Conservation (phyloP, 2,888 invertebrate genomes). For the Hermaeophaga mercurialis region DNA sequence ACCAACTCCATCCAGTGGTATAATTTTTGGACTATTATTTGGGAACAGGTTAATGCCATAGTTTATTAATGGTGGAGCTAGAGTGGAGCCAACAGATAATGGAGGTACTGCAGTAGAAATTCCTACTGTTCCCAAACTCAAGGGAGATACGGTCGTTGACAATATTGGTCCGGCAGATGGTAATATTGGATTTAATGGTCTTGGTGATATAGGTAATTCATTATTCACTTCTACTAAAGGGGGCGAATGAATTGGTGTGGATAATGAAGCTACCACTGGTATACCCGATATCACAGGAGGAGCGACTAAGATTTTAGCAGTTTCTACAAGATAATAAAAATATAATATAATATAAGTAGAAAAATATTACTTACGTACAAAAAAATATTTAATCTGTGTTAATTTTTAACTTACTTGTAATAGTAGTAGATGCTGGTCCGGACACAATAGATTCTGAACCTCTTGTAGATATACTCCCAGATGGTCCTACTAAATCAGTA, state of each 20-base stretch:
- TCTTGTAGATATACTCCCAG: constrained; percentile 50
- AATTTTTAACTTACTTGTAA: constrained; percentile 48
- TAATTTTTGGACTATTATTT: neutral
- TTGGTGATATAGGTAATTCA: constrained; percentile 19
- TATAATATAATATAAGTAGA: too few species aligned
- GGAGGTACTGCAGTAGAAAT: neutral
- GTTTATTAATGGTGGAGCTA: constrained; percentile 1
- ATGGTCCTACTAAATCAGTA: constrained; percentile 50
- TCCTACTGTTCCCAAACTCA: neutral
- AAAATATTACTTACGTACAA: neutral
- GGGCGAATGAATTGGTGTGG: constrained; percentile 21
- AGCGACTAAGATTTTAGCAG: constrained; percentile 33
- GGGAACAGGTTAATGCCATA: neutral
- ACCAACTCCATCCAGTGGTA: neutral
- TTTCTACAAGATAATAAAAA: constrained; percentile 36
- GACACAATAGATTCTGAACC: constrained; percentile 51
- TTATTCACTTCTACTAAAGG: constrained; percentile 25
- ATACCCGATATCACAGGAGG: constrained; percentile 34
- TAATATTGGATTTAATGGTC: constrained; percentile 1
- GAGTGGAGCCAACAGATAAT: neutral
- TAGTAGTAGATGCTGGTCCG: constrained; percentile 53
- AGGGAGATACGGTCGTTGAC: neutral
- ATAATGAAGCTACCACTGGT: constrained; percentile 24
- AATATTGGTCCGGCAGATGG: neutral
- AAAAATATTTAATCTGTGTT: neutral